Percentiles rank a stretch among this genome's conserved stretches.
Evolutionary conservation across 2,888 invertebrate genomes (phyloP).

Genomic region (Euproctis similis): DNA sequence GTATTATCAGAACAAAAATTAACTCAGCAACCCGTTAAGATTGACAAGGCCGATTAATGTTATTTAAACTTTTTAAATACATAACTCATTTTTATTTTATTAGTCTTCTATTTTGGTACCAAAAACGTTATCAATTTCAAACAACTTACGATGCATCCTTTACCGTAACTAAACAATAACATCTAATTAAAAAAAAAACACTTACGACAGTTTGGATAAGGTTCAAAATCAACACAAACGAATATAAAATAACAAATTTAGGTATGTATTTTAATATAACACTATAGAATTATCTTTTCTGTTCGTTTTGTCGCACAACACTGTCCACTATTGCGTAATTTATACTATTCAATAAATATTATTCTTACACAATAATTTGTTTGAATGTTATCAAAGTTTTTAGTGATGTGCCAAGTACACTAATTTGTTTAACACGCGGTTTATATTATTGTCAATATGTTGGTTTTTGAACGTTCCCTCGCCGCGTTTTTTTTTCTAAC

Average conservation of each 20-base stretch:
- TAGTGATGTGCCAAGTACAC: conserved; percentile 1
- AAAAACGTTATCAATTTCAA: too few relatives aligned
- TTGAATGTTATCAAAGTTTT: conserved; percentile 11
- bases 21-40: too few relatives aligned
- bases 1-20: too few relatives aligned
- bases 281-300: conserved; percentile 12
- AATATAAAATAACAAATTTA: conserved; percentile 1
- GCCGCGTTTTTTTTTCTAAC: neutral
- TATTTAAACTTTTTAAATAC: too few relatives aligned
- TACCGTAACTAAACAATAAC: too few relatives aligned
- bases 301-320: conserved; percentile 6
- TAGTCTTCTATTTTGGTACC: too few relatives aligned
- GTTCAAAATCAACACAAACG: conserved; percentile 1
- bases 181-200: conserved; percentile 3
- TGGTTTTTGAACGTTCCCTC: conserved; percentile 1
- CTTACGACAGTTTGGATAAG: conserved; percentile 10
- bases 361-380: conserved; percentile 11
- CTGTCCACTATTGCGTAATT: conserved; percentile 4
- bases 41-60: too few relatives aligned
- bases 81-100: too few relatives aligned
- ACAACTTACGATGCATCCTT: too few relatives aligned
- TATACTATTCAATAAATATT: conserved; percentile 6
- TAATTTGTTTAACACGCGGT: neutral
- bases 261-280: conserved; percentile 5
- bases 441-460: neutral